phyloP scores from a whole-genome alignment of 2,113 vertebrate species.

The Centropristis striata region DNA sequence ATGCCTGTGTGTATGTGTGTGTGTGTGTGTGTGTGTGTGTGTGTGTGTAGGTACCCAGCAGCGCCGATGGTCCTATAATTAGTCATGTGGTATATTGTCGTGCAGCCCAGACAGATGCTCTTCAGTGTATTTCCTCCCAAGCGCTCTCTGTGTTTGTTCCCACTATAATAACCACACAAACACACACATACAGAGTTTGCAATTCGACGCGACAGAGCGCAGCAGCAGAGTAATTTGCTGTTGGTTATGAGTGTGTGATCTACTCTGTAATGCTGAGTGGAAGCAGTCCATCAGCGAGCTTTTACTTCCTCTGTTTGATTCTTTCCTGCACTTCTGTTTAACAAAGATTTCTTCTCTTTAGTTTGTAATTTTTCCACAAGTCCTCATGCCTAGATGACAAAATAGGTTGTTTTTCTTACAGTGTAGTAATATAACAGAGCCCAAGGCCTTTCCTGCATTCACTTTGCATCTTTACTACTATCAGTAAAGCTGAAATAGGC shows the following conservation, averaged over 20 bases:
- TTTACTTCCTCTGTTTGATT: slow-evolving; percentile 3
- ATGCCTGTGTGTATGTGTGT: too few species aligned
- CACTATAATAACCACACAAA: slow-evolving; percentile 36
- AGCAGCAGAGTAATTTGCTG: slow-evolving; percentile 44
- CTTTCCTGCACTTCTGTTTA: background rate
- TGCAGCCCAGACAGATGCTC: slow-evolving; percentile 65
- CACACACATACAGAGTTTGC: slow-evolving; percentile 32
- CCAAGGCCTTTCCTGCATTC: too few species aligned
- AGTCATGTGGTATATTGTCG: slow-evolving; percentile 55
- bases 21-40: slow-evolving; percentile 32
- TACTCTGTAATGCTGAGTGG: slow-evolving; percentile 52
- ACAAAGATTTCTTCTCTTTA: background rate
- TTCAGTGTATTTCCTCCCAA: slow-evolving; percentile 50
- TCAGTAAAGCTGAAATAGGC: too few species aligned
- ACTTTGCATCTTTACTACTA: too few species aligned
- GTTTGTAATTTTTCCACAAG: background rate
- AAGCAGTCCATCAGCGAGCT: slow-evolving; percentile 30
- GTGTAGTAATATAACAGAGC: too few species aligned
- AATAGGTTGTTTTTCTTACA: background rate
- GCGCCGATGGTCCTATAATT: slow-evolving; percentile 58
- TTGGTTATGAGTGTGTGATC: slow-evolving; percentile 46
- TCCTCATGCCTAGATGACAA: background rate
- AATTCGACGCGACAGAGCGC: slow-evolving; percentile 36
- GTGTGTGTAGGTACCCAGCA: slow-evolving; percentile 23
- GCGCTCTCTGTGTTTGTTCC: slow-evolving; percentile 36